Evolutionary conservation across 2,113 vertebrate species (phyloP).

Genomic region (Nasalis larvatus): DNA sequence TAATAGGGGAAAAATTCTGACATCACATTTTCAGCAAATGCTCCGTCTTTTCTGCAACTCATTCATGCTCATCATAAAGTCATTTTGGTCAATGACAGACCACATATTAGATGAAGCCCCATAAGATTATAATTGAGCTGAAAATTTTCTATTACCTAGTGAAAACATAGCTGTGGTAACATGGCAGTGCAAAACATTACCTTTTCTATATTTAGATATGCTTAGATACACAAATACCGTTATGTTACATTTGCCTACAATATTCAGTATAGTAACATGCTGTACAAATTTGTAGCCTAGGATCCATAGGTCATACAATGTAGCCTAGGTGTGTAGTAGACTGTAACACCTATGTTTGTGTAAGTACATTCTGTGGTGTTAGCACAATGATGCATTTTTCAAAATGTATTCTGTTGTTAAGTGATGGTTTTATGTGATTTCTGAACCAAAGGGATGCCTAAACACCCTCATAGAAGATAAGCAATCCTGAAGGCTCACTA

Average conservation of each 20-base stretch:
- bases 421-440: conserved; percentile 7
- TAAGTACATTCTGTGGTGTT: neutral
- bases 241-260: neutral
- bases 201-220: neutral
- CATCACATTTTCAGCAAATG: neutral
- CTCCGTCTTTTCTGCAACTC: neutral
- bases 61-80: neutral
- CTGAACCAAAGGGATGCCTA: neutral
- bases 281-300: neutral
- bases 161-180: neutral
- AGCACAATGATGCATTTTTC: neutral
- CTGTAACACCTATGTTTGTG: neutral
- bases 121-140: neutral
- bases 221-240: neutral
- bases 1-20: neutral
- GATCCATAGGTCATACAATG: neutral
- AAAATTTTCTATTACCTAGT: neutral
- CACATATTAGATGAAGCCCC: neutral
- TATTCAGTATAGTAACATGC: neutral
- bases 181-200: neutral
- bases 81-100: neutral
- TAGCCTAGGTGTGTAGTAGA: neutral
- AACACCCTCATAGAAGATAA: neutral
- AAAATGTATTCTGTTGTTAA: neutral
- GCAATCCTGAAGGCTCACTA: neutral